A percentile compares a stretch with the other conserved stretches of the same genome.
Evolutionary conservation across 2,888 invertebrate genomes (phyloP).

Genomic region (Synanthedon formicaeformis): DNA sequence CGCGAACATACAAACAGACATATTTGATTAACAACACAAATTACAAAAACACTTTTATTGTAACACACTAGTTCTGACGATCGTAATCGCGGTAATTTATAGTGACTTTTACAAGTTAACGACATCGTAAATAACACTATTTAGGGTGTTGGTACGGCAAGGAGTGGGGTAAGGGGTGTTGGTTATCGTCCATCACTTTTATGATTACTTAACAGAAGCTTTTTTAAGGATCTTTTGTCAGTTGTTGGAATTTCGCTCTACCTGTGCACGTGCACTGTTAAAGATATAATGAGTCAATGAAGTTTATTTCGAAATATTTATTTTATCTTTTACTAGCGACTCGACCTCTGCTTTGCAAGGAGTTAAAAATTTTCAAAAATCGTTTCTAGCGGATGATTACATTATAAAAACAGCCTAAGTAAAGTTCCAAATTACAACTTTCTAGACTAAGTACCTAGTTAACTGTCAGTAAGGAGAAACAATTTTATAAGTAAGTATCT

Average conservation of each 20-base stretch:
- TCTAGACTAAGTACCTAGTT: too few species aligned
- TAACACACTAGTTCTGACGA: slow-evolving; percentile 19
- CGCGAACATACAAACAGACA: too few species aligned
- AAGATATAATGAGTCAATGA: not conserved
- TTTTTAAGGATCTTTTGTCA: not conserved
- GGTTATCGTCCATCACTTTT: slow-evolving; percentile 1
- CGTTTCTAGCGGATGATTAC: too few species aligned
- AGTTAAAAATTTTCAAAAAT: too few species aligned
- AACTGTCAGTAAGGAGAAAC: too few species aligned
- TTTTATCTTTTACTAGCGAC: too few species aligned
- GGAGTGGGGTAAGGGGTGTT: not conserved
- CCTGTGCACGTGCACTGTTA: not conserved
- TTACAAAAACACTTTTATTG: slow-evolving; percentile 18
- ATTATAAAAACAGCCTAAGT: too few species aligned
- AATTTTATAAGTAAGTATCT: too few species aligned
- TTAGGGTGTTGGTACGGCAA: slow-evolving; percentile 7
- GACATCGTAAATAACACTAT: slow-evolving; percentile 36
- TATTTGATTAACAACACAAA: slow-evolving; percentile 10
- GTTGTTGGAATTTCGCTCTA: not conserved
- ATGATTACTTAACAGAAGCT: not conserved
- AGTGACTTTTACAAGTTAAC: slow-evolving; percentile 40
- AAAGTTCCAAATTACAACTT: too few species aligned
- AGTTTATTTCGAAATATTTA: too few species aligned
- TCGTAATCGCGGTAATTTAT: slow-evolving; percentile 39
- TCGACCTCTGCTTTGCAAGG: too few species aligned